Evolutionary conservation across 2,113 vertebrate species (phyloP).

Genomic region (Protobothrops mucrosquamatus): DNA sequence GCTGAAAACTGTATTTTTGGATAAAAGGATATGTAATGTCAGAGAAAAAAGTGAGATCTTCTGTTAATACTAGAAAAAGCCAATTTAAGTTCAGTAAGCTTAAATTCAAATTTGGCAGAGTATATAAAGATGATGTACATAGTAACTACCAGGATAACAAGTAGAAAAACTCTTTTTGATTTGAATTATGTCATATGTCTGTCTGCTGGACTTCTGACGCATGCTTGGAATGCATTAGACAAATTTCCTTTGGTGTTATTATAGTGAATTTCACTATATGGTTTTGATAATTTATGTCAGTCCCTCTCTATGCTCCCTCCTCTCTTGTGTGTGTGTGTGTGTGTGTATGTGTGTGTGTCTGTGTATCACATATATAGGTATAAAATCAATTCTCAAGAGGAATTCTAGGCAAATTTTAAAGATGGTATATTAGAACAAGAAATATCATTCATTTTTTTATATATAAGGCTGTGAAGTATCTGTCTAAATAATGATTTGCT

Average conservation of each 20-base stretch:
- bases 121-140: conserved; percentile 59
- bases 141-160: conserved; percentile 23
- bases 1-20: conserved; percentile 55
- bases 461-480: conserved; percentile 40
- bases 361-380: too few species aligned
- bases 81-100: conserved; percentile 65
- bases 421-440: background rate
- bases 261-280: conserved; percentile 38
- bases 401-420: conserved; percentile 23
- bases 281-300: conserved; percentile 35
- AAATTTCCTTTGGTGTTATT: conserved; percentile 16
- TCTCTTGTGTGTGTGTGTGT: fast-evolving
- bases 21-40: conserved; percentile 52
- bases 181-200: conserved; percentile 35
- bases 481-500: conserved; percentile 47
- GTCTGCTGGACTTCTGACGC: conserved; percentile 5
- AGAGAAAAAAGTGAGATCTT: conserved; percentile 48
- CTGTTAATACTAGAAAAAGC: conserved; percentile 64
- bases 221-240: background rate
- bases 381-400: background rate
- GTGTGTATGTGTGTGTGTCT: too few species aligned
- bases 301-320: background rate
- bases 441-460: background rate
- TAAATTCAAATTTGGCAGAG: conserved; percentile 70
- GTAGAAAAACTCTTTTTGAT: background rate